Evolutionary conservation across 1,140 invertebrate genomes (phyloP).

Genomic region (Magallana gigas): DNA sequence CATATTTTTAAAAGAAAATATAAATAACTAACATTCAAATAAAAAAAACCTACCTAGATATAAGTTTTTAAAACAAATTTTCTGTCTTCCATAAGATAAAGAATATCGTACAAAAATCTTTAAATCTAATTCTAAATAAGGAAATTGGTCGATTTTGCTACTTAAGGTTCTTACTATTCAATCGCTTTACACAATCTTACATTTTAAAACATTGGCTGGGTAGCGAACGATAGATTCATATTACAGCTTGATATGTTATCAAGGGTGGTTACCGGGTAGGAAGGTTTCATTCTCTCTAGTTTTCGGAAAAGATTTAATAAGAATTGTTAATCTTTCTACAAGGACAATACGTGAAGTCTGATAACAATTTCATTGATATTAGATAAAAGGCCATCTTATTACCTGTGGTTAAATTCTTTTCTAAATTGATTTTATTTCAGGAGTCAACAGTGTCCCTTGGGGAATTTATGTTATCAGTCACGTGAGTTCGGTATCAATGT

Average conservation of each 20-base stretch:
- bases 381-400: neutral
- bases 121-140: too few relatives aligned
- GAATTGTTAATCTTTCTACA: neutral
- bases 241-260: neutral
- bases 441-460: neutral
- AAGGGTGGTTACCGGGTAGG: neutral
- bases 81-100: too few relatives aligned
- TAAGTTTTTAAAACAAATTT: too few relatives aligned
- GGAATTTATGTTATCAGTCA: constrained; percentile 21
- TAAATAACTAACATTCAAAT: too few relatives aligned
- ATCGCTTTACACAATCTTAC: too few relatives aligned
- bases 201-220: too few relatives aligned
- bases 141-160: too few relatives aligned
- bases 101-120: too few relatives aligned
- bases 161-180: too few relatives aligned
- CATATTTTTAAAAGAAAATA: too few relatives aligned
- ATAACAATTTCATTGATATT: neutral
- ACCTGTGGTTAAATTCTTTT: neutral
- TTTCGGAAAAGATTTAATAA: constrained; percentile 3
- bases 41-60: too few relatives aligned
- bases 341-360: neutral
- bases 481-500: constrained; percentile 8
- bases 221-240: neutral
- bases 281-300: neutral
- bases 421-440: constrained; percentile 10